Base-by-base conservation (phyloP, 2,888 invertebrate genomes). In the Athrips mouffetella region DNA sequence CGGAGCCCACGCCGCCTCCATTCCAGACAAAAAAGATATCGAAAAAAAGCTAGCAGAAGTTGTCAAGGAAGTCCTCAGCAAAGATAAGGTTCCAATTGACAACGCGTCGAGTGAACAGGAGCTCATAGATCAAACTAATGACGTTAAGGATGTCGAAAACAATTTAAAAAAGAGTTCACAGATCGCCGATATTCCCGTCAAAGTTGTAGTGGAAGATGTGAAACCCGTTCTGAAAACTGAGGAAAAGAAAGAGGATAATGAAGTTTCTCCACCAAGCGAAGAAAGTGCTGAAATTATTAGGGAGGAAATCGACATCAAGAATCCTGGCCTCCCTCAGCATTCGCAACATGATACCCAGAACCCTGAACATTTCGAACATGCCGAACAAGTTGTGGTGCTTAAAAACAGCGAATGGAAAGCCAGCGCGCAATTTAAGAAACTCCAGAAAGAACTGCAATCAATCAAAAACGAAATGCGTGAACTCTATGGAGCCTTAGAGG, bases 301-400 rank as follows among this genome's bases (percentile, higher is more conserved):
- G 48, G 67, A 73, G 1, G 62, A 70, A 47, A 64, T 78, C 1
- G 85, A 87, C 49, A 55, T 87, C 30, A 65, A 67, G 2, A 73
- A 87, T 53, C 83, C 86, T 2, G 87, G 86, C 7, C 67, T 64
- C 4, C 86, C 86, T 1, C 85, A 87, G 55, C 75, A 77, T 1
- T 85, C 84, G 53, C 74, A 85, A 44, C 87, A 87, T 53, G 87
- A 88, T 50, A 82, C 77, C 0, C 87, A 87, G 58, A 83, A 78
- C 52, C 77, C 84, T 1, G 79, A 75, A 48, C 70, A 67, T 42
- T 73, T 66, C 48, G 60, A 70, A 3, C 66, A 71, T 6, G 70
- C 71, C 8, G 67, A 75, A 40, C 62, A 67, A 41, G 63, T 70
- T 6, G 54, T 73, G 0, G 35, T 18, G 1, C 25, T 25, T 10